Evolutionary conservation across 2,797 vertebrate genomes (phyloP).

Genomic region (Pygocentrus nattereri): DNA sequence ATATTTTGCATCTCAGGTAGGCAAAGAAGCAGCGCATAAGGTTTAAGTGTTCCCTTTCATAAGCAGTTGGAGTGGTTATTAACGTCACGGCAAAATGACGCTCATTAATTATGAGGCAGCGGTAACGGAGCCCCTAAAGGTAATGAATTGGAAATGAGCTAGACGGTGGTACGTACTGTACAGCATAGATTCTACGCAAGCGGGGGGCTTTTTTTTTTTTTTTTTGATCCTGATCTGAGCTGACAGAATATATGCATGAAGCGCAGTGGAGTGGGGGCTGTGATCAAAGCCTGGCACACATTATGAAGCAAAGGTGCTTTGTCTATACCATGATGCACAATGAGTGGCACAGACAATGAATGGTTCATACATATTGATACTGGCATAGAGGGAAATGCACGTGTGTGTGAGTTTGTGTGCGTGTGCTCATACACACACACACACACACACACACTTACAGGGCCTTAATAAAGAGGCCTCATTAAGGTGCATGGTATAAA

Average conservation of each 20-base stretch:
- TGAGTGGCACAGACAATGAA: slow-evolving; percentile 52
- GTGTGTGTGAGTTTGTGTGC: not conserved
- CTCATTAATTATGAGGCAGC: slow-evolving; percentile 55
- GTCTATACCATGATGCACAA: slow-evolving; percentile 59
- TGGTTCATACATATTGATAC: slow-evolving; percentile 63
- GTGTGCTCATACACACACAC: slow-evolving; percentile 24
- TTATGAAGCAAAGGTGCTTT: slow-evolving; percentile 47
- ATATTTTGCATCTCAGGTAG: slow-evolving; percentile 27
- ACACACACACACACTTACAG: slow-evolving; percentile 16
- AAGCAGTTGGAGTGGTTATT: slow-evolving; percentile 46
- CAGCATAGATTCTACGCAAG: slow-evolving; percentile 42
- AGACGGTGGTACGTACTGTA: slow-evolving; percentile 43
- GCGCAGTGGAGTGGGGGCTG: slow-evolving; percentile 40
- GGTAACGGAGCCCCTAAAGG: slow-evolving; percentile 50
- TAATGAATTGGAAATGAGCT: slow-evolving; percentile 57
- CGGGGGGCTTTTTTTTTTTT: not conserved
- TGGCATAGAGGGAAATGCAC: slow-evolving; percentile 46
- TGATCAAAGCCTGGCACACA: slow-evolving; percentile 52
- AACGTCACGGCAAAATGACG: slow-evolving; percentile 43
- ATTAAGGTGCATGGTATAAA: slow-evolving; percentile 57
- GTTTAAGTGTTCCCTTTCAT: slow-evolving; percentile 12
- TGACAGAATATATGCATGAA: slow-evolving; percentile 58
- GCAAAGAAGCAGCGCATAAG: not conserved
- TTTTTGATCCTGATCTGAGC: slow-evolving; percentile 54
- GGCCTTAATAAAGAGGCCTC: slow-evolving; percentile 57